phyloP scores from a whole-genome alignment of 2,888 invertebrate species.

The Ophonus ardosiacus region DNA sequence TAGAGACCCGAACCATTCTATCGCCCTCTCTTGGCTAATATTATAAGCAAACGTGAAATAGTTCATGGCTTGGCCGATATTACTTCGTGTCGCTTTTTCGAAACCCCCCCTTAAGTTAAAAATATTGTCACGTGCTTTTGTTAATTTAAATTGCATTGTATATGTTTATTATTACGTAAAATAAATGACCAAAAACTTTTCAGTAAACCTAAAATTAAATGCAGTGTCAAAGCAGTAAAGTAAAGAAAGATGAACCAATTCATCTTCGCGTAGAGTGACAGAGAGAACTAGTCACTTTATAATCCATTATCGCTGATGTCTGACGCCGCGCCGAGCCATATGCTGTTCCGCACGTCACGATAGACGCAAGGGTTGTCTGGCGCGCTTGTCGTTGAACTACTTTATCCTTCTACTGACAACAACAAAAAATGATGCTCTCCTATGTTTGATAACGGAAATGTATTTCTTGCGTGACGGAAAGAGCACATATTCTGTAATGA shows the following conservation, averaged over 20 bases:
- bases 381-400: neutral
- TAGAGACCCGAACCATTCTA: no score
- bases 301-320: conserved; percentile 42
- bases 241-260: conserved; percentile 16
- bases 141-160: no score
- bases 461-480: neutral
- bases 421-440: conserved; percentile 21
- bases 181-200: no score
- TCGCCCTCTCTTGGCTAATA: no score
- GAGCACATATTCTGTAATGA: neutral
- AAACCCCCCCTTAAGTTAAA: no score
- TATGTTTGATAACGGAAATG: conserved; percentile 26
- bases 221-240: neutral
- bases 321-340: neutral
- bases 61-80: no score
- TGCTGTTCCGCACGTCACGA: conserved; percentile 8
- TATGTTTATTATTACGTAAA: no score
- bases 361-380: neutral
- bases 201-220: neutral
- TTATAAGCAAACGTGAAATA: no score
- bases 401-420: conserved; percentile 31
- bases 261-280: conserved; percentile 2
- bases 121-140: no score
- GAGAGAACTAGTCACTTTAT: conserved; percentile 42
- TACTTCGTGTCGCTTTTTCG: no score